Percentiles rank a stretch among this genome's conserved stretches.
Conservation (phyloP, 2,888 invertebrate species). For the Apotomis turbidana region DNA sequence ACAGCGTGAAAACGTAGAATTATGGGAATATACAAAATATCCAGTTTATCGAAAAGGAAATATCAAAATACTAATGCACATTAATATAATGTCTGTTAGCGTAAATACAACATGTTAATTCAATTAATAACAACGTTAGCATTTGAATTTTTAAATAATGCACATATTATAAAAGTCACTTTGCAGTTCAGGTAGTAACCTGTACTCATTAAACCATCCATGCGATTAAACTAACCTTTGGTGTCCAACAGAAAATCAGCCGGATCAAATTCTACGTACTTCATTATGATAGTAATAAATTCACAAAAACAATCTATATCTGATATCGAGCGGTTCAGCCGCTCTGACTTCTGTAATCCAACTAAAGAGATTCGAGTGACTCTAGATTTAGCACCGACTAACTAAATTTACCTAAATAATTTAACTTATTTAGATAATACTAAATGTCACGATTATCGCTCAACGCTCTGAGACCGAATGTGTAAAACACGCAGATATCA, state of each 20-base stretch:
- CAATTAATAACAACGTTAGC: background rate
- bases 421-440: conserved; percentile 12
- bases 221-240: conserved; percentile 1
- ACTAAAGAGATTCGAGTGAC: background rate
- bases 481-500: background rate
- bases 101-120: too few relatives aligned
- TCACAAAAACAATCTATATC: background rate
- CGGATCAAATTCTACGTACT: conserved; percentile 24
- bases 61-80: too few relatives aligned
- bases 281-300: conserved; percentile 13
- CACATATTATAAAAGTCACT: background rate
- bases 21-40: background rate
- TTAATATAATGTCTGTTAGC: too few relatives aligned
- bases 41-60: too few relatives aligned
- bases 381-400: conserved; percentile 11
- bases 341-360: background rate
- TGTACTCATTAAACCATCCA: background rate
- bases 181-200: background rate
- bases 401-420: conserved; percentile 16
- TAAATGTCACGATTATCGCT: conserved; percentile 6
- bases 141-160: background rate
- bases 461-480: conserved; percentile 9
- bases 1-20: background rate
- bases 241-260: conserved; percentile 23
- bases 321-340: background rate